Evolutionary conservation across 2,113 vertebrate genomes (phyloP), one percentile per base, ranked within the genome.

Genomic region (Nibea albiflora): DNA sequence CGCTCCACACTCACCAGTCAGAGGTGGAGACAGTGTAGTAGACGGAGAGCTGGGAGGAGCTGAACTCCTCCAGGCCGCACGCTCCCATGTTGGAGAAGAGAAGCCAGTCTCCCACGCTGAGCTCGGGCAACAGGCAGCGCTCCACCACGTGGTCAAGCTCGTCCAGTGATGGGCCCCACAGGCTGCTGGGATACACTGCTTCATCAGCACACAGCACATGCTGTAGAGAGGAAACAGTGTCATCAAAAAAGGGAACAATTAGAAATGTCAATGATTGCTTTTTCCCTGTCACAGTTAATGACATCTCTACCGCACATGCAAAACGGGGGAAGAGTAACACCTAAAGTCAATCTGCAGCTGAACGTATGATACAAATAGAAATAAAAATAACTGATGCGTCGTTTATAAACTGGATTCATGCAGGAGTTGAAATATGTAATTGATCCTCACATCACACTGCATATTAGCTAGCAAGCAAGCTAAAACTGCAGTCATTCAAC

Each of bases 51-150:
- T 93, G 95, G 84, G 93, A 88, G 85, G 96, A 95, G 54, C 92
- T 94, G 90, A 85, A 93, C 73, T 97, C 96, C 46, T 95, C 96
- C 60, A 97, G 89, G 88, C 95, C 94, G 49, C 95, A 96, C 73
- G 95, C 96, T 83, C 97, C 98, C 96, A 99, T 99, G 79, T 98
- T 97, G 74, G 94, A 96, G 92, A 99, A 99, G 86, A 97, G 95
- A 86, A 99, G 96, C 98, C 98, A 99, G 83, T 99, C 97, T 90
- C 98, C 97, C 84, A 98, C 95, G n/a, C 94, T 94, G 93, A 99
- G 85, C 93, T 99, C 97, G 0, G 98, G 98, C 90, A 99, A 96
- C 92, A 97, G 95, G 94, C 97, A 99, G 85, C 87, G 95, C 94
- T 99, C 98, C 90, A 98, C 96, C 90, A 99, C 96, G 88, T 95